A percentile compares a stretch with the other conserved stretches of the same genome.
Conservation (phyloP, 2,888 invertebrate species). For the Heteropelma amictum region DNA sequence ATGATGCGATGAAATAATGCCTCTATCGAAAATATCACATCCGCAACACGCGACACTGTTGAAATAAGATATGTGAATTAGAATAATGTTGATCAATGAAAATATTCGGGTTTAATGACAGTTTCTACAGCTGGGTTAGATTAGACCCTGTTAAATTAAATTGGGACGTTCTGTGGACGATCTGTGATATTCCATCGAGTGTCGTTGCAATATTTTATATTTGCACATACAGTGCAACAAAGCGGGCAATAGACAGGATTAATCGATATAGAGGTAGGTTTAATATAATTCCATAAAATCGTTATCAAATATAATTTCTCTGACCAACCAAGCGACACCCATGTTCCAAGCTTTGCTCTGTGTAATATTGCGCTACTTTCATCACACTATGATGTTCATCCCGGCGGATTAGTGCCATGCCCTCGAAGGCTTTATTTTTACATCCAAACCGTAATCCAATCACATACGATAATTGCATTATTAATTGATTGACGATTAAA, state of each 20-base stretch:
- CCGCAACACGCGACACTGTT: too few relatives aligned
- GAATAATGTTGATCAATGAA: too few relatives aligned
- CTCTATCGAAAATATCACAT: too few relatives aligned
- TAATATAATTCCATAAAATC: slow-evolving; percentile 39
- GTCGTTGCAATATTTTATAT: neutral
- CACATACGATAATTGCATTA: slow-evolving; percentile 76
- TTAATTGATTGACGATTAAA: slow-evolving; percentile 73
- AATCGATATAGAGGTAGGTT: neutral
- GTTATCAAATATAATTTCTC: neutral
- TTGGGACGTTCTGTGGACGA: neutral
- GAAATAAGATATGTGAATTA: too few relatives aligned
- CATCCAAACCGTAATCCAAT: slow-evolving; percentile 73
- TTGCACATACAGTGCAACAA: neutral
- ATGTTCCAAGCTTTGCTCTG: slow-evolving; percentile 40
- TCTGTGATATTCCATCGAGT: too few relatives aligned
- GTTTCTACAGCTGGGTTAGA: too few relatives aligned
- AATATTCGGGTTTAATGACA: too few relatives aligned
- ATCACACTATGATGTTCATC: slow-evolving; percentile 30
- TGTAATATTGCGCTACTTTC: slow-evolving; percentile 64
- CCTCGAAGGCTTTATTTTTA: slow-evolving; percentile 60
- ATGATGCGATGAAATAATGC: too few relatives aligned
- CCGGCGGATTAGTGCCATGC: slow-evolving; percentile 18
- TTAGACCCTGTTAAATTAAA: neutral
- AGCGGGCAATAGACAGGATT: neutral
- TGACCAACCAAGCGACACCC: neutral